Percentiles rank a stretch among this genome's conserved stretches.
Evolutionary conservation across 2,888 invertebrate genomes (phyloP).

Genomic region (Pristionchus exspectatus): DNA sequence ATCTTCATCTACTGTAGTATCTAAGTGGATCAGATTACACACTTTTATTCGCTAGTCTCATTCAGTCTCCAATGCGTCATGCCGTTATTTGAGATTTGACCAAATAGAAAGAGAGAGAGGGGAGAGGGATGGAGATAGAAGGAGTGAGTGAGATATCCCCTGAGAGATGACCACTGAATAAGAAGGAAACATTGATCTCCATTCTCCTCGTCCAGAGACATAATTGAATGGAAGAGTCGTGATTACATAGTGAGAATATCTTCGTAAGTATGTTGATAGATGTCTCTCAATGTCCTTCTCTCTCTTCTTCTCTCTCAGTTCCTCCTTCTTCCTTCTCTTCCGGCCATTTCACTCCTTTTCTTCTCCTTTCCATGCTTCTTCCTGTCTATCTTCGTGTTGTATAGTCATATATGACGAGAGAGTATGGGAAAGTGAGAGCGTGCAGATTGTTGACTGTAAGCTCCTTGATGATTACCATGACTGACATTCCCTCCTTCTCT

Average conservation of each 20-base stretch:
- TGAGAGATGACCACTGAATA: slow-evolving; percentile 23
- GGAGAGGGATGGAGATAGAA: not conserved
- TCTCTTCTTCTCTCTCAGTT: slow-evolving; percentile 40
- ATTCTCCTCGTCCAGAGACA: not conserved
- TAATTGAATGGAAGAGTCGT: not conserved
- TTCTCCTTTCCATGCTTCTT: slow-evolving; percentile 33
- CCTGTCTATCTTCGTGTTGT: slow-evolving; percentile 1
- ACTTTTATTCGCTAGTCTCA: not conserved
- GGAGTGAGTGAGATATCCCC: not conserved
- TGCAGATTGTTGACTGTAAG: slow-evolving; percentile 14
- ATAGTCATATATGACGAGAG: slow-evolving; percentile 16
- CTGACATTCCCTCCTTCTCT: slow-evolving; percentile 40
- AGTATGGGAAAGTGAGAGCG: not conserved
- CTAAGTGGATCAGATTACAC: not conserved
- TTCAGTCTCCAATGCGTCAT: not conserved
- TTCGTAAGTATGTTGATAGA: not conserved
- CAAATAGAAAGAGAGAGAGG: slow-evolving; percentile 27
- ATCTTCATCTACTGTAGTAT: not conserved
- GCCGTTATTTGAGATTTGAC: slow-evolving; percentile 35
- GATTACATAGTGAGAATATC: not conserved
- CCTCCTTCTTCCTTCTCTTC: slow-evolving; percentile 49
- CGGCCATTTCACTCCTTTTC: slow-evolving; percentile 50
- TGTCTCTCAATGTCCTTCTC: not conserved
- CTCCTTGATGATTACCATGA: slow-evolving; percentile 40
- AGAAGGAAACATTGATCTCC: not conserved